Evolutionary conservation across 2,888 invertebrate species (phyloP).

Genomic region (Neria commutata): DNA sequence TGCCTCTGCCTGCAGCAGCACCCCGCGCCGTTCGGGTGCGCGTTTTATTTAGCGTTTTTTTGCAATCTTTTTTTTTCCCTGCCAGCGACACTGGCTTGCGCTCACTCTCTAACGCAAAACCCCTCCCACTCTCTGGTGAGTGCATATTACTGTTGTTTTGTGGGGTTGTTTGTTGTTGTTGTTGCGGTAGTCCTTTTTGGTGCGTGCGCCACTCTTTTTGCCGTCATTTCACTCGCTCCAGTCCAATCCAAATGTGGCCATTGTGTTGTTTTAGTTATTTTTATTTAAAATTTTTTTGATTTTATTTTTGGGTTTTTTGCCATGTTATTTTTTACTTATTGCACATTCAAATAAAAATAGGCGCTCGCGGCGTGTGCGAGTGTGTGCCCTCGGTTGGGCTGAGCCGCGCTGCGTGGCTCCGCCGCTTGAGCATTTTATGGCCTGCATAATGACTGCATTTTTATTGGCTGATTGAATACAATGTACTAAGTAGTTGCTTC

Average conservation of each 20-base stretch:
- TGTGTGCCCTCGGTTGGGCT: constrained; percentile 27
- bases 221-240: constrained; percentile 59
- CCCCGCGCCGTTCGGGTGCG: background rate
- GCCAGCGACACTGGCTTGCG: constrained; percentile 2
- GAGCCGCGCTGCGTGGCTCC: constrained; percentile 36
- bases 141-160: background rate
- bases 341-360: constrained; percentile 22
- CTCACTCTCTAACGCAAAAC: constrained; percentile 4
- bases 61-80: constrained; percentile 25
- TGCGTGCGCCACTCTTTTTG: constrained; percentile 40
- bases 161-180: constrained; percentile 16
- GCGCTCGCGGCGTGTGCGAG: too few relatives aligned
- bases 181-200: constrained; percentile 39
- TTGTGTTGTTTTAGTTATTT: constrained; percentile 39
- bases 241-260: constrained; percentile 29
- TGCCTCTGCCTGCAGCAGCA: background rate
- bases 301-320: constrained; percentile 27
- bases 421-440: constrained; percentile 38
- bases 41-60: constrained; percentile 15
- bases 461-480: constrained; percentile 62
- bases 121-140: constrained; percentile 10
- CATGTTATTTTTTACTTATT: constrained; percentile 37
- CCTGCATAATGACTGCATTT: constrained; percentile 61
- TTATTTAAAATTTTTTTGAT: constrained; percentile 32
- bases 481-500: constrained; percentile 54